Base-by-base conservation (phyloP, 2,888 invertebrate genomes). In the Xanthia icteritia region DNA sequence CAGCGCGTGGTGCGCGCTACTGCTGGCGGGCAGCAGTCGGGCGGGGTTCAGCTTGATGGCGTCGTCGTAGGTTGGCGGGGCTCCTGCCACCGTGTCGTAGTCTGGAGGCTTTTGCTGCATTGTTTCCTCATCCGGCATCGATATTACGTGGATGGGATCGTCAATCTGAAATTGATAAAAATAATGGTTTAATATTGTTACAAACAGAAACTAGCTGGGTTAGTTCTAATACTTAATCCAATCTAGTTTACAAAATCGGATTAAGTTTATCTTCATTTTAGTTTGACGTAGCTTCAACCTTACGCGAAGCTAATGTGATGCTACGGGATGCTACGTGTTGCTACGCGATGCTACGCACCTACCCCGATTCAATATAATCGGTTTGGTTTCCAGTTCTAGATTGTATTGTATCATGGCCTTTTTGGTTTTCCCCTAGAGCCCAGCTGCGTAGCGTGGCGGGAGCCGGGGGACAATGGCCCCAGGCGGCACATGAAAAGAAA, bases 21-120 rank as follows among this genome's bases (percentile, higher is more conserved):
- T 95, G 27, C 93, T 91, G 73, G 95, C 93, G 9, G 95, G 94
- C 76, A 97, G 92, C 79, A 97, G 93, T 63, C 97, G 95, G 84
- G 97, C 96, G 31, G 98, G 98, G 94, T 97, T 97, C 82, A 98
- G 94, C 92, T 97, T 98, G 90, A 98, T 97, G 67, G 98, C 98
- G 90, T 98, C 98, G 91, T 98, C 98, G 93, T 98, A 98, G 31
- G 97, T 97, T 2, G 98, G 98, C 81, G 98, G 98, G 77, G 97
- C 97, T 60, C 97, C 97, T 15, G 97, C 97, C 73, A 98, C 97
- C 13, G 97, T 97, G 90, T 98, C 98, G 93, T 98, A 98, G 92
- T 98, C 98, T 4, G 98, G 98, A 56, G 98, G 98, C 92, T 98
- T 98, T 90, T 97, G 97, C 89, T 97, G 96, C 93, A 97, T 97